phyloP scores from a whole-genome alignment of 2,113 vertebrate species.

The Holacanthus passer region DNA sequence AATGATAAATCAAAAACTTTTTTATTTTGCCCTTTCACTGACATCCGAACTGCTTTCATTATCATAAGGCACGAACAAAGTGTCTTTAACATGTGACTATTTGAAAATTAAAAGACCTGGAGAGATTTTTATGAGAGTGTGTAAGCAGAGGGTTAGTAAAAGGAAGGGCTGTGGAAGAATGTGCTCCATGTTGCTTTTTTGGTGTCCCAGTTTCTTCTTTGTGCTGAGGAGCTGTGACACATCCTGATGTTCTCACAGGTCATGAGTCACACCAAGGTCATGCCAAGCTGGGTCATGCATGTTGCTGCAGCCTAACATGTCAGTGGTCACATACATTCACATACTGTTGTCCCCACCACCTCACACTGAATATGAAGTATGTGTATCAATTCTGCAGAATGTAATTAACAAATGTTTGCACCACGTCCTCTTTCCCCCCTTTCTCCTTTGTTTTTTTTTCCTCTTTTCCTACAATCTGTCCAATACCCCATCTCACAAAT shows the following conservation, averaged over 20 bases:
- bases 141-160: not conserved
- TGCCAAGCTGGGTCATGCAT: constrained; percentile 60
- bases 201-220: constrained; percentile 18
- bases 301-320: constrained; percentile 46
- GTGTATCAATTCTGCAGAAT: constrained; percentile 60
- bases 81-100: not conserved
- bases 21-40: not conserved
- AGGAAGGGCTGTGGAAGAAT: not conserved
- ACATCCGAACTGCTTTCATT: not conserved
- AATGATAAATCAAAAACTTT: not conserved
- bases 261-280: constrained; percentile 48
- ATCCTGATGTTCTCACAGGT: constrained; percentile 30
- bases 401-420: constrained; percentile 76
- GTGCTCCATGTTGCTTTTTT: constrained; percentile 51
- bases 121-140: not conserved
- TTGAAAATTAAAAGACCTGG: not conserved
- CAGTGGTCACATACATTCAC: constrained; percentile 32
- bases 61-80: not conserved
- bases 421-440: constrained; percentile 49
- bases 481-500: constrained; percentile 18
- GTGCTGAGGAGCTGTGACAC: constrained; percentile 18
- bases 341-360: constrained; percentile 25
- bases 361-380: constrained; percentile 61
- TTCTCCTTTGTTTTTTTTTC: constrained; percentile 31
- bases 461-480: constrained; percentile 39